phyloP scores from a whole-genome alignment of 2,797 vertebrate genomes.

The Typhlichthys eigenmanni region DNA sequence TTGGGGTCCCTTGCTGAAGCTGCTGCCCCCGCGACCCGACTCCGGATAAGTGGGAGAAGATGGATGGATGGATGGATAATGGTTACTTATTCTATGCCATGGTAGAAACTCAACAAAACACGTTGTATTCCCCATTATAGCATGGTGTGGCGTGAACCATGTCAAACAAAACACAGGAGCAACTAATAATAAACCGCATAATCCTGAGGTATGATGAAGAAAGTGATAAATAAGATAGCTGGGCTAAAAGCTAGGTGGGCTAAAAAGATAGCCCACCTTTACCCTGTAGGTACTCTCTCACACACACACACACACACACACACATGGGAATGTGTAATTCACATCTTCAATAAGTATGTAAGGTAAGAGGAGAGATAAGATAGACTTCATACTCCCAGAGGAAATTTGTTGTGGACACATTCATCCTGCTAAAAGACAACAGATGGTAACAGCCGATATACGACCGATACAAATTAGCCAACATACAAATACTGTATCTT shows the following conservation, averaged over 20 bases:
- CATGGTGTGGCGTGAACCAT: not conserved
- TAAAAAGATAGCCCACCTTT: conserved; percentile 38
- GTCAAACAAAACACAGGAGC: conserved; percentile 8
- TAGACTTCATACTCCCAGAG: conserved; percentile 48
- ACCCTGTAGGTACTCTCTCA: conserved; percentile 2
- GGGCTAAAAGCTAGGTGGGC: no score
- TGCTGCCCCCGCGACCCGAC: no score
- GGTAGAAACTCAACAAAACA: conserved; percentile 5
- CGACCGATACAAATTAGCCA: no score
- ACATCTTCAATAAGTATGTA: conserved; percentile 48
- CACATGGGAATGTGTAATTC: conserved; percentile 42
- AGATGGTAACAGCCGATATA: conserved; percentile 36
- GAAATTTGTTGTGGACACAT: conserved; percentile 51
- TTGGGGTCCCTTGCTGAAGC: no score
- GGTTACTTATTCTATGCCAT: not conserved
- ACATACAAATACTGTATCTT: no score
- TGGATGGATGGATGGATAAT: no score
- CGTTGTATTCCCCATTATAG: conserved; percentile 17
- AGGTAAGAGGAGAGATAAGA: conserved; percentile 50
- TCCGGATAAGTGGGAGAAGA: no score
- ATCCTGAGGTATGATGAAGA: conserved; percentile 6
- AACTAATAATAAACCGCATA: not conserved
- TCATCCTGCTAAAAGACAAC: conserved; percentile 39
- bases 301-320: conserved; percentile 5
- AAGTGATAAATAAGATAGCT: not conserved